Base-by-base conservation (phyloP, 2,888 invertebrate genomes). In the Gisinianus flammeolus region DNA sequence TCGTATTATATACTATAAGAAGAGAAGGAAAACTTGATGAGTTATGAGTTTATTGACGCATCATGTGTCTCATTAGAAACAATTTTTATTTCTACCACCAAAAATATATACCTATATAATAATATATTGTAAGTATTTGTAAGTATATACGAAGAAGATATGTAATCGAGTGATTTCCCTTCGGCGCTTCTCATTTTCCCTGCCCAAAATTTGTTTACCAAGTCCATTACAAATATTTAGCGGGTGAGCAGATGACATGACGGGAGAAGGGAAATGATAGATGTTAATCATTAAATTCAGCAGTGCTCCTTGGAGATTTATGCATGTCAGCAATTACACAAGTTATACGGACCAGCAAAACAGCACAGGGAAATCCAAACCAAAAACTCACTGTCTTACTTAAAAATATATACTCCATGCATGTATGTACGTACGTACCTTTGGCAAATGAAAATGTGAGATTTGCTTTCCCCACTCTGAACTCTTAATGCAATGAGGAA, bases 21-120 rank as follows among this genome's bases (percentile, higher is more conserved):
- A n/a, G n/a, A n/a, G n/a, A n/a, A n/a, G n/a, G n/a, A n/a, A n/a
- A n/a, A 26, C 24, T 8, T 12, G 73, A 74, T 74, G 73, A 74
- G 26, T 74, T 74, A 74, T 74, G 73, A 62, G 73, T 74, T 64
- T 74, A 74, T 74, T 74, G 73, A 74, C 73, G 64, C 73, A 24
- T 33, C 73, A 64, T 64, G 30, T 74, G 73, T 74, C 73, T 77
- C 77, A 69, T 77, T 71, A 71, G 70, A 35, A 56, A 62, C 56
- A 26, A 54, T 54, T 35, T 67, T n/a, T 54, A 75, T 58, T 44
- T 66, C 26, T 67, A 19, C 66, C 67, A 52, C n/a, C n/a, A n/a
- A n/a, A n/a, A n/a, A n/a, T n/a, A n/a, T n/a, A n/a, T n/a, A n/a
- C n/a, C n/a, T n/a, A n/a, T n/a, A n/a, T n/a, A n/a, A n/a, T n/a